Base-by-base conservation (phyloP, 2,797 vertebrate species). In the Astyanax mexicanus region DNA sequence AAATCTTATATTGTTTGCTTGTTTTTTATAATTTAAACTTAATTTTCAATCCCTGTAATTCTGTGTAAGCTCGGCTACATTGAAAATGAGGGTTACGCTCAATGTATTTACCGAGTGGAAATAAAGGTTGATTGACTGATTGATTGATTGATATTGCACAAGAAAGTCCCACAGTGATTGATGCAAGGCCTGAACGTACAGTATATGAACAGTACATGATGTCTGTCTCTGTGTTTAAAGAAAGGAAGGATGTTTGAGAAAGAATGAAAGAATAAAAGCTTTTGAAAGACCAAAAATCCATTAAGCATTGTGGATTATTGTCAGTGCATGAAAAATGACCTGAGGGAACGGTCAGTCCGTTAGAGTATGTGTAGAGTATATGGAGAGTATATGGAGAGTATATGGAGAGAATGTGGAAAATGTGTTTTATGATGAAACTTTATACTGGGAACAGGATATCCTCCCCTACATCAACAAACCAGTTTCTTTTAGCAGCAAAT, bases 241-340 rank as follows among this genome's bases (percentile, higher is more conserved):
- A 49, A 38, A 2, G 17, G 6, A 47, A n/a, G 15, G 19, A 32
- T 47, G 10, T 47, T 49, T 57, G 1, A 23, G 40, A 55, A 3
- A 38, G n/a, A 21, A 58, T 12, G 9, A 73, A 49, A 38, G 17
- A 45, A 42, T 13, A 19, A 17, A 25, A 29, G 5, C 13, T 69
- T 74, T 8, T 55, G 73, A 69, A 58, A 21, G 42, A 23, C 13
- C 10, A 27, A 12, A 32, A 12, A 51, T 57, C 32, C n/a, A 32
- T 74, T 49, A 42, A 25, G 55, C 9, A 19, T 52, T 13, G 12
- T 17, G n/a, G 23, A 7, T 67, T 81, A 38, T 47, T 21, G 61
- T 25, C 19, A 35, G 47, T 23, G 38, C 10, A 51, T 21, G 37
- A 49, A 19, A 38, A 57, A n/a, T 52, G 27, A 19, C n/a, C 25